Conservation (phyloP, 2,888 invertebrate genomes). For the Epinotia ramella region DNA sequence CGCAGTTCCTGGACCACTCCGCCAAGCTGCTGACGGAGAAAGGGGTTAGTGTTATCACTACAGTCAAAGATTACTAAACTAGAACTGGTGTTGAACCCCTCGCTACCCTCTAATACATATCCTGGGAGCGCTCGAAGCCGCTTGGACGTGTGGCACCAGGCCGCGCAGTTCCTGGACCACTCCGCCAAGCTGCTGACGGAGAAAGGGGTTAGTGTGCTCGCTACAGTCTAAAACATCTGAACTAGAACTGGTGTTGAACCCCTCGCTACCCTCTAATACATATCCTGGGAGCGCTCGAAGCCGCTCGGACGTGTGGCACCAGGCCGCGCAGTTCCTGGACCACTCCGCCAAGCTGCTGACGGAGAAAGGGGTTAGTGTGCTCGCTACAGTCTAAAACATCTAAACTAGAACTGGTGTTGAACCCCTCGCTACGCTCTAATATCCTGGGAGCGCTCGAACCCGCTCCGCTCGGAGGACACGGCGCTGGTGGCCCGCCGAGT, state of each 20-base stretch:
- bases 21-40: constrained; percentile 97
- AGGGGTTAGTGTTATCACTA: constrained; percentile 87
- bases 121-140: constrained; percentile 99
- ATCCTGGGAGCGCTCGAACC: constrained; percentile 99
- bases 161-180: constrained; percentile 98
- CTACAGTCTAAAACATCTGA: background rate
- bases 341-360: constrained; percentile 96
- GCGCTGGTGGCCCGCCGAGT: constrained; percentile 96
- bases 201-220: constrained; percentile 90
- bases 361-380: constrained; percentile 93
- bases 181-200: constrained; percentile 97
- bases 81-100: background rate
- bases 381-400: no score
- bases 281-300: constrained; percentile 73
- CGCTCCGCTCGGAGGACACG: constrained; percentile 97
- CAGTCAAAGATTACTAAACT: background rate
- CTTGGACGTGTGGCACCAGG: constrained; percentile 99
- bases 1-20: constrained; percentile 97
- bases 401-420: no score
- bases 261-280: constrained; percentile 87
- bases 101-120: constrained; percentile 89
- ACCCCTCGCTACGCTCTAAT: no score
- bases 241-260: background rate
- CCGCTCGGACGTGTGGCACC: no score
- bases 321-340: constrained; percentile 98